phyloP scores from a whole-genome alignment of 2,797 vertebrate genomes.

The Gastrophryne carolinensis region DNA sequence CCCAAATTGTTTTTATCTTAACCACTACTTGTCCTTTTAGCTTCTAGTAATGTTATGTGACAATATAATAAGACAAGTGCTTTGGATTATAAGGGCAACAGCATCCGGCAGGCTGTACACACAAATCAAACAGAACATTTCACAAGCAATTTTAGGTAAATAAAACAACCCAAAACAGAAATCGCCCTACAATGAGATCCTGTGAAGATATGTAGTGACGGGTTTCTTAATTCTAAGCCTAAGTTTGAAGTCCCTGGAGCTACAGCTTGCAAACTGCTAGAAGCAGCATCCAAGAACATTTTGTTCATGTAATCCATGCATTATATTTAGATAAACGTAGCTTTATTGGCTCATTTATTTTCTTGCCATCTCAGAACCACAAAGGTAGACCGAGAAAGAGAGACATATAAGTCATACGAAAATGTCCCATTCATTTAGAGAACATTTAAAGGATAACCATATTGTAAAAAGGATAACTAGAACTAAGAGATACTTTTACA shows the following conservation, averaged over 20 bases:
- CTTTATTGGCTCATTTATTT: not conserved
- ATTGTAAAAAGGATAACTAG: not conserved
- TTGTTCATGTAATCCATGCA: not conserved
- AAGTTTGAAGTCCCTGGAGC: not conserved
- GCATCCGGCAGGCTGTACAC: not conserved
- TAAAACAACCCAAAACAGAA: slow-evolving; percentile 1
- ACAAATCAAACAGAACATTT: slow-evolving; percentile 17
- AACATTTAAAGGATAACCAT: not conserved
- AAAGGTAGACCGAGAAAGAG: not conserved
- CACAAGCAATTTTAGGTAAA: slow-evolving; percentile 11
- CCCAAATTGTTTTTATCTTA: slow-evolving; percentile 35
- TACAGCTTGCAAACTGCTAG: not conserved
- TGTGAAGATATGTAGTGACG: not conserved
- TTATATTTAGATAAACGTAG: not conserved
- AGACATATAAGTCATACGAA: not conserved
- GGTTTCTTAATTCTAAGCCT: not conserved
- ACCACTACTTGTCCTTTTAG: slow-evolving; percentile 1
- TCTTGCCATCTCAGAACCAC: not conserved
- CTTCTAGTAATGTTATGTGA: slow-evolving; percentile 41
- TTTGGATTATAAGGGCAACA: slow-evolving; percentile 20
- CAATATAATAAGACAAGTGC: slow-evolving; percentile 40
- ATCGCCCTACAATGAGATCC: not conserved
- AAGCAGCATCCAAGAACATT: slow-evolving; percentile 2
- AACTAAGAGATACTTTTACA: not conserved
- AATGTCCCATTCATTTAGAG: not conserved